Evolutionary conservation across 2,888 invertebrate species (phyloP).

Genomic region (Andrena chrysosceles): DNA sequence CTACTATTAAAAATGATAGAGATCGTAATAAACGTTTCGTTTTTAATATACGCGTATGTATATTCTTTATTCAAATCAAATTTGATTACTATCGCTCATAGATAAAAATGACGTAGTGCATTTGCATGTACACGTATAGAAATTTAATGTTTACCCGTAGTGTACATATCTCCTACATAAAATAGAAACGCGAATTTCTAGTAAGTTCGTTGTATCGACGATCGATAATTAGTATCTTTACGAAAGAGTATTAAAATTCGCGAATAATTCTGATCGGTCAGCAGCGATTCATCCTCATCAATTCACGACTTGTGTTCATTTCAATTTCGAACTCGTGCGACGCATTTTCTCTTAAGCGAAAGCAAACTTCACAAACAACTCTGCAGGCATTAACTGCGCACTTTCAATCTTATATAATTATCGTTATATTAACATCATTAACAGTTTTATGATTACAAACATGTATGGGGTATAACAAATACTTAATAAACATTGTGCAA

Average conservation of each 20-base stretch:
- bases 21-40: slow-evolving; percentile 33
- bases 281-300: not conserved
- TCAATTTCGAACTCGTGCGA: slow-evolving; percentile 12
- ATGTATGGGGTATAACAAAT: slow-evolving; percentile 62
- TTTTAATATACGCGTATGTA: slow-evolving; percentile 9
- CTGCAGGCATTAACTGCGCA: slow-evolving; percentile 54
- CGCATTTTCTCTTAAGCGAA: slow-evolving; percentile 35
- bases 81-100: slow-evolving; percentile 9
- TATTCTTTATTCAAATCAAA: slow-evolving; percentile 4
- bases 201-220: slow-evolving; percentile 25
- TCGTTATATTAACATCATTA: slow-evolving; percentile 61
- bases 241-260: slow-evolving; percentile 11
- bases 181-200: slow-evolving; percentile 16
- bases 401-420: slow-evolving; percentile 46
- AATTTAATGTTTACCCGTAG: slow-evolving; percentile 46
- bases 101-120: not conserved
- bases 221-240: slow-evolving; percentile 12
- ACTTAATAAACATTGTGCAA: slow-evolving; percentile 72
- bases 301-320: slow-evolving; percentile 12
- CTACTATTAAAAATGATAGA: slow-evolving; percentile 22
- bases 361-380: slow-evolving; percentile 11
- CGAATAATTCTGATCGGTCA: not conserved
- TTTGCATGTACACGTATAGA: not conserved
- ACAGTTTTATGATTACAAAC: slow-evolving; percentile 58
- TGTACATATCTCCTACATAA: slow-evolving; percentile 23